These are phyloP conservation scores for Euzophera pinguis DNA, from an alignment of 2,888 invertebrate species.

Conservation along the genomic window DNA sequence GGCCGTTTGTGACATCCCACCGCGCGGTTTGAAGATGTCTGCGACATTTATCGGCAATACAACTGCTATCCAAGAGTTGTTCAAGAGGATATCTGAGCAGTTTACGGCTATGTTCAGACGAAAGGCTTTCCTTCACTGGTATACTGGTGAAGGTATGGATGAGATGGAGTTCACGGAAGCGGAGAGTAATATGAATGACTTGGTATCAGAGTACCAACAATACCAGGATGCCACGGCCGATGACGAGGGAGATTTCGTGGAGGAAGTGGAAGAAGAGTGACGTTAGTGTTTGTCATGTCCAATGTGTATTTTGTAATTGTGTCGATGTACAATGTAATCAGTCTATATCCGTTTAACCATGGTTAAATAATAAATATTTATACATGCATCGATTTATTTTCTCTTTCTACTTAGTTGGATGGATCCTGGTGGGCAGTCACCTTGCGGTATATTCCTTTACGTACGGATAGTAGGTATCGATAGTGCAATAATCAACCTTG, in stretches of 20 bases:
- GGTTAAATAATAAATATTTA: constrained; percentile 82
- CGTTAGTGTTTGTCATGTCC: constrained; percentile 6
- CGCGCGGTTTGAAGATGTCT: constrained; percentile 87
- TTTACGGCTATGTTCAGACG: constrained; percentile 94
- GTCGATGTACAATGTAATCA: constrained; percentile 95
- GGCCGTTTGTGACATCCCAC: constrained; percentile 90
- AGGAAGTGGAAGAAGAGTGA: constrained; percentile 45
- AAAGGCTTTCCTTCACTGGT: constrained; percentile 97
- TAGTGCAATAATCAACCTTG: too few relatives aligned
- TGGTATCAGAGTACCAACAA: constrained; percentile 92
- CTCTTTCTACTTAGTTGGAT: too few relatives aligned
- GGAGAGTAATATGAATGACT: constrained; percentile 93
- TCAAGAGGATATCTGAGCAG: constrained; percentile 91
- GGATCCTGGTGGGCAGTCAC: too few relatives aligned
- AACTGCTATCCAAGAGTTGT: constrained; percentile 92
- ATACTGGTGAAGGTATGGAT: constrained; percentile 96
- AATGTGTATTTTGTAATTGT: constrained; percentile 46
- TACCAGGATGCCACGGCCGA: constrained; percentile 92
- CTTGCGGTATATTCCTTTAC: too few relatives aligned
- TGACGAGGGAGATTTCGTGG: constrained; percentile 88
- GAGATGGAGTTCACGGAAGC: constrained; percentile 96
- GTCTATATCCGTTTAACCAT: constrained; percentile 96
- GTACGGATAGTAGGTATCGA: too few relatives aligned
- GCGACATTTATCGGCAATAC: constrained; percentile 93
- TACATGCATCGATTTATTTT: not conserved